A percentile compares a stretch with the other conserved stretches of the same genome.
Conservation (phyloP, 2,113 vertebrate genomes). For the Elanoides forficatus region DNA sequence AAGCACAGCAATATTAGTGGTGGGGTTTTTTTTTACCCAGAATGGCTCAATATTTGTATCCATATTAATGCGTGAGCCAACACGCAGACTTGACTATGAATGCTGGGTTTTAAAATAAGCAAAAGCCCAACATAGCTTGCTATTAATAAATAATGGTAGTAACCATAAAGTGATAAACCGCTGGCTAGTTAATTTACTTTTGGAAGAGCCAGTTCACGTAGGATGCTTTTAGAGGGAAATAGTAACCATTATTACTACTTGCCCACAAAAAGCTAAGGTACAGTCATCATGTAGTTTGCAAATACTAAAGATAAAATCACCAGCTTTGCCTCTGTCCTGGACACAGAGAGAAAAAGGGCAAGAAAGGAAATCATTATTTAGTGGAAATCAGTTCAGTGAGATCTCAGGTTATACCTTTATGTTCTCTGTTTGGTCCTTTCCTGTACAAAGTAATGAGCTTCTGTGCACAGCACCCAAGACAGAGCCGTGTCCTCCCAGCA, state of each 20-base stretch:
- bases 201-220: not conserved
- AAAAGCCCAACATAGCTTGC: not conserved
- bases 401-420: not conserved
- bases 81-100: not conserved
- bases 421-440: not conserved
- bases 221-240: not conserved
- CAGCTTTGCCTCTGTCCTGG: not conserved
- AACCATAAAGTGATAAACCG: not conserved
- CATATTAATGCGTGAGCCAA: not conserved
- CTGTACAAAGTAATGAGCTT: fast-evolving
- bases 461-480: too few species aligned
- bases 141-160: not conserved
- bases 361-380: not conserved
- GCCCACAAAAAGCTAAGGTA: not conserved
- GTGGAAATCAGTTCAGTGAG: not conserved
- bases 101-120: not conserved
- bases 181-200: not conserved
- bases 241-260: not conserved
- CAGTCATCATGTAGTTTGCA: not conserved
- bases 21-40: not conserved
- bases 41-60: not conserved
- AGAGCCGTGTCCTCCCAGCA: not conserved
- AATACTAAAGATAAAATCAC: not conserved
- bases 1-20: not conserved
- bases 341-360: not conserved